phyloP scores from a whole-genome alignment of 2,797 vertebrate species.

The Coccyzus lansbergi region DNA sequence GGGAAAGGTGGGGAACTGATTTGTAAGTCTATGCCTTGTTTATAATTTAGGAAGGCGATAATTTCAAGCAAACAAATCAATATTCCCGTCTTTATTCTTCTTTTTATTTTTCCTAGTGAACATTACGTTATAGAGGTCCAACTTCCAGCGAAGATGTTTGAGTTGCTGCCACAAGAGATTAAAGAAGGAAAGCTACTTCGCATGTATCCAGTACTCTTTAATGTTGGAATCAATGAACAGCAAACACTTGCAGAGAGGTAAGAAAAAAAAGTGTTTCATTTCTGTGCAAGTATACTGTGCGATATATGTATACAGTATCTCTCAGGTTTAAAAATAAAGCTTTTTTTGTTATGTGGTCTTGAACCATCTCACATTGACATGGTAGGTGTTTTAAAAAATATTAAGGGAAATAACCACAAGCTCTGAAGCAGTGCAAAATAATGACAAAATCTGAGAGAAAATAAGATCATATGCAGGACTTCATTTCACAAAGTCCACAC shows the following conservation, averaged over 20 bases:
- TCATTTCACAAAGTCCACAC: neutral
- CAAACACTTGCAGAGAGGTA: slow-evolving; percentile 98
- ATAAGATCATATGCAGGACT: neutral
- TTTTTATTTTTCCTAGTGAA: slow-evolving; percentile 79
- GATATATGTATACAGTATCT: neutral
- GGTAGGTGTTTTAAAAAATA: neutral
- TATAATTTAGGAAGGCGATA: neutral
- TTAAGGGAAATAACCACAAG: neutral
- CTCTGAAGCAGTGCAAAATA: neutral
- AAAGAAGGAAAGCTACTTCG: slow-evolving; percentile 89
- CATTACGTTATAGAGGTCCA: slow-evolving; percentile 93
- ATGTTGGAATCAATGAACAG: slow-evolving; percentile 98
- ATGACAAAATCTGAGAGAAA: neutral
- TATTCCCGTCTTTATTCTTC: neutral
- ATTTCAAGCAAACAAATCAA: neutral
- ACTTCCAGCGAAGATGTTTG: slow-evolving; percentile 89
- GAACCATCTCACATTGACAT: neutral
- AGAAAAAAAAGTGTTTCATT: neutral
- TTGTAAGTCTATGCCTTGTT: neutral
- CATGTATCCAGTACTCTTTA: slow-evolving; percentile 93
- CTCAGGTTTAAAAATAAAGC: neutral
- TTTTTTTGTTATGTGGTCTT: neutral
- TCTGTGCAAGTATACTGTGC: neutral
- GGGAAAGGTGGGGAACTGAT: neutral
- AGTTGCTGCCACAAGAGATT: slow-evolving; percentile 89